Conservation (phyloP, 1,140 invertebrate species). For the Drosophila fuyamai region DNA sequence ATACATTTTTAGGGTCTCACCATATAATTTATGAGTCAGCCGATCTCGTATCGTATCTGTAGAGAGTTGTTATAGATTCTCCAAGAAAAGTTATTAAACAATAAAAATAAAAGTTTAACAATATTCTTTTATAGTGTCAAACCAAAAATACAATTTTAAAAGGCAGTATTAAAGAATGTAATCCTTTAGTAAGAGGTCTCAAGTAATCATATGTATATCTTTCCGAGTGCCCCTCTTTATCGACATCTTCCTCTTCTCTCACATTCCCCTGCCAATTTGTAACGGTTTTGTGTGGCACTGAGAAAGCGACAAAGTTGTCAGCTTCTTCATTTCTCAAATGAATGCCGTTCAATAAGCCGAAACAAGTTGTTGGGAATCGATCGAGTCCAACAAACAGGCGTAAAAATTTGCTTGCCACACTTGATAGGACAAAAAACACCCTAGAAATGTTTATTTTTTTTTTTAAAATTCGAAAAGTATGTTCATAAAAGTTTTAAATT, state of each 20-base stretch:
- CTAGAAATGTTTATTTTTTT: neutral
- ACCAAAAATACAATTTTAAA: neutral
- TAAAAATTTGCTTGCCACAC: conserved; percentile 13
- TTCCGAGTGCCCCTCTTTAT: conserved; percentile 1
- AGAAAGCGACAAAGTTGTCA: conserved; percentile 54
- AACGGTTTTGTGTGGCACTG: conserved; percentile 68
- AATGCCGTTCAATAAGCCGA: conserved; percentile 45
- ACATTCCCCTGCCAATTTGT: conserved; percentile 65
- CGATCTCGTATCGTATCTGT: conserved; percentile 15
- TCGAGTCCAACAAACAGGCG: conserved; percentile 13
- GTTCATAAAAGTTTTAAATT: no score
- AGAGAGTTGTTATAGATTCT: neutral
- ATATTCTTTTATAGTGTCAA: neutral
- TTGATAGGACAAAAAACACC: conserved; percentile 5
- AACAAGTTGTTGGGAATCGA: conserved; percentile 44
- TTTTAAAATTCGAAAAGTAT: no score
- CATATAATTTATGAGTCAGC: conserved; percentile 6
- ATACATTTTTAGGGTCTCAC: conserved; percentile 24
- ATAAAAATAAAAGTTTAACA: no score
- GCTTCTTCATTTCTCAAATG: conserved; percentile 41
- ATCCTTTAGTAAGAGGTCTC: neutral
- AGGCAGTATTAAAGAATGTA: neutral
- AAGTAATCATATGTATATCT: neutral
- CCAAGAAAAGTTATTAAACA: neutral
- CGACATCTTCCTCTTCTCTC: conserved; percentile 16